phyloP scores from a whole-genome alignment of 2,797 vertebrate species.

The Gadopsis marmoratus region DNA sequence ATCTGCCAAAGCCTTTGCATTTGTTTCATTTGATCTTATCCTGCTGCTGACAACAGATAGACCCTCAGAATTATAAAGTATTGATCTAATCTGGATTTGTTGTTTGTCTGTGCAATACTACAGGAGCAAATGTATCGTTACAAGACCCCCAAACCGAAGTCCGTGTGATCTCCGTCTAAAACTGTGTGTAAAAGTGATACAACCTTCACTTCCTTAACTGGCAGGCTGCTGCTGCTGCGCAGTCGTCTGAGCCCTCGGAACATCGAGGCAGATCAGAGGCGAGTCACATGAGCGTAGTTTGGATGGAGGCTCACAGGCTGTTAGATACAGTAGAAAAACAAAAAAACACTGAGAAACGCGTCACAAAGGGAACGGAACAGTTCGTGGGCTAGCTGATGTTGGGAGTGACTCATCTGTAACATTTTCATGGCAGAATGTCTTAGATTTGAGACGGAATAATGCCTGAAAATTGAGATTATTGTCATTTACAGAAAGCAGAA shows the following conservation, averaged over 20 bases:
- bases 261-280: no score
- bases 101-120: background rate
- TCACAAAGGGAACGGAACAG: fast-evolving
- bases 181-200: background rate
- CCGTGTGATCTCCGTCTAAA: background rate
- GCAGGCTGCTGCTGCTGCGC: constrained; percentile 8
- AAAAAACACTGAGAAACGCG: background rate
- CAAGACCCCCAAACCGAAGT: background rate
- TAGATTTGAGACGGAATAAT: background rate
- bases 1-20: background rate
- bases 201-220: background rate
- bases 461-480: background rate
- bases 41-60: background rate
- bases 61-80: background rate
- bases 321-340: background rate
- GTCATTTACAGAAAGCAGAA: background rate
- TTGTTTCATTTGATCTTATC: background rate
- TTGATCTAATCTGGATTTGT: constrained; percentile 1
- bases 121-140: no score
- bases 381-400: background rate
- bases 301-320: background rate
- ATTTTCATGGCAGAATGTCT: background rate
- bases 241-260: constrained; percentile 23
- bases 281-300: constrained; percentile 47
- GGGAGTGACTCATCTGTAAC: background rate